Base-by-base conservation (phyloP, 2,888 invertebrate genomes). In the Agonopterix heracliana region DNA sequence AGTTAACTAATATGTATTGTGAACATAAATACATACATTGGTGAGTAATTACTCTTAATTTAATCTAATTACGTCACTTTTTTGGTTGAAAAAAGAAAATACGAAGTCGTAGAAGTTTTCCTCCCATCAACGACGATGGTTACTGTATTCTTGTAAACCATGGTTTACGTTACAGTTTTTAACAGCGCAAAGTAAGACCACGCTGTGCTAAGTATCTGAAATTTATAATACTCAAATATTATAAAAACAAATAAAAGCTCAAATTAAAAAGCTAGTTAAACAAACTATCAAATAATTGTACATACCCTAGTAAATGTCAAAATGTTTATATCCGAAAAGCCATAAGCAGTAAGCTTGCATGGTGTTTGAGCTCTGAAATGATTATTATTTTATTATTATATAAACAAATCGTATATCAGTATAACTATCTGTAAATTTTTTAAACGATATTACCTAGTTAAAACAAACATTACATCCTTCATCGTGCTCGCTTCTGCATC, bases 341-440 rank as follows among this genome's bases (percentile, higher is more conserved):
- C 68, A 42, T 61, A 63, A 2, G 78, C 80, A 34, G 75, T 75
- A 17, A 81, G 52, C 50, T 67, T 74, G 51, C 77, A 74, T 0
- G 80, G 71, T 42, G 66, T 77, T 52, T 68, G 71, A 43, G 73
- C 66, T 54, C 81, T 80, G 63, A 34, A 66, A 66, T 7, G 11
- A 5, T n/a, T 45, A 46, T 1, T 1, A 11, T 7, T 2, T 41
- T 2, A 11, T 41, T 10, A 1, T 13, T 11, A 13, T 41, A 1
- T 12, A 11, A 38, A 11, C 3, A 10, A 38, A 41, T 12, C 5
- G 41, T 40, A 43, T 35, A 44, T 34, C 34, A 38, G 41, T 47
- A 42, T 11, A 44, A 45, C 36, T 45, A 5, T 34, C 26, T 26
- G 5, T 26, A 26, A 26, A 26, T 26, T 47, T 11, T 14, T 41